A percentile compares a stretch with the other conserved stretches of the same genome.
phyloP scores from a whole-genome alignment of 2,113 vertebrate genomes.

The Corythornis madagascariensis region DNA sequence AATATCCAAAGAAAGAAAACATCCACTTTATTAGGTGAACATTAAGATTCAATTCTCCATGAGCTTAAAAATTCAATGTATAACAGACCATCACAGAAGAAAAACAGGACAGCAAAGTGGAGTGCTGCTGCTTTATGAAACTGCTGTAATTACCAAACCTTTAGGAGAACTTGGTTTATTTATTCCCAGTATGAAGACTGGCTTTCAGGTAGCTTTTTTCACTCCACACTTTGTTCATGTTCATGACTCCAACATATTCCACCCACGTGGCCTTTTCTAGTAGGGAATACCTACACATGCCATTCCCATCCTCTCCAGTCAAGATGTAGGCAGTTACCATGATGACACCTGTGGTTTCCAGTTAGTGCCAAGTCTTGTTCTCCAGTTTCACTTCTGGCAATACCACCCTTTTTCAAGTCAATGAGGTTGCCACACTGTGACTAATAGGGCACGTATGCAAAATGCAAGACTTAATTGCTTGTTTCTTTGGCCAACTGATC shows the following conservation, averaged over 20 bases:
- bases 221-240: too few relatives aligned
- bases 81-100: too few relatives aligned
- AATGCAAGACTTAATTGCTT: not conserved
- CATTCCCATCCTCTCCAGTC: not conserved
- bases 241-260: too few relatives aligned
- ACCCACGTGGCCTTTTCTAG: not conserved
- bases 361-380: conserved; percentile 34
- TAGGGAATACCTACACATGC: not conserved
- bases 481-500: not conserved
- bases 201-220: too few relatives aligned
- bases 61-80: too few relatives aligned
- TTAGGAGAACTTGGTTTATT: too few relatives aligned
- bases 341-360: conserved; percentile 41
- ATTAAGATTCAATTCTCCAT: too few relatives aligned
- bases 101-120: too few relatives aligned
- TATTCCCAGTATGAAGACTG: too few relatives aligned
- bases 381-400: conserved; percentile 52
- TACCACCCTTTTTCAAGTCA: not conserved
- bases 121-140: too few relatives aligned
- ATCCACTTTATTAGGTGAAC: too few relatives aligned
- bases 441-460: not conserved
- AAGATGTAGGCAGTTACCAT: not conserved
- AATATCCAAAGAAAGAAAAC: not conserved
- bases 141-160: too few relatives aligned
- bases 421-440: conserved; percentile 18